Conservation (phyloP, 53 echinoderm and acorn worm species). For the Luidia sarsii region DNA sequence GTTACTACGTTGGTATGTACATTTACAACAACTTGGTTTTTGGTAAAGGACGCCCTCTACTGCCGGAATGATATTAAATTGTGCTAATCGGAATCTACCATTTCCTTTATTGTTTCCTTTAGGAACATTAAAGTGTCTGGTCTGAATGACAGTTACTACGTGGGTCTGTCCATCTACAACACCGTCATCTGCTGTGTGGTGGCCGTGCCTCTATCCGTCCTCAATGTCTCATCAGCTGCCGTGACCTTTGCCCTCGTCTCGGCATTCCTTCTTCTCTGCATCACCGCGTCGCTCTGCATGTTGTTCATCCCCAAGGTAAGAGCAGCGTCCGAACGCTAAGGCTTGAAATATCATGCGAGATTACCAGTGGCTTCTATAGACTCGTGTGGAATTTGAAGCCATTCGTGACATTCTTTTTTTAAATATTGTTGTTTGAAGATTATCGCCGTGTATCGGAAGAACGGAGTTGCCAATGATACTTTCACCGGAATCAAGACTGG, state of each 20-base stretch:
- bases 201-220: slow-evolving; percentile 67
- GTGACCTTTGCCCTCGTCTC: slow-evolving; percentile 73
- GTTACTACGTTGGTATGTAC: no score
- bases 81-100: no score
- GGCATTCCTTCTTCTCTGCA: slow-evolving; percentile 72
- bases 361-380: no score
- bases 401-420: no score
- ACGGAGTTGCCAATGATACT: slow-evolving; percentile 11
- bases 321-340: no score
- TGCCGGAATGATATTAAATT: no score
- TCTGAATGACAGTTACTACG: slow-evolving; percentile 80
- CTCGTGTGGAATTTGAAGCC: no score
- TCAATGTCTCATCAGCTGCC: slow-evolving; percentile 55
- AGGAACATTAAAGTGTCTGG: slow-evolving; percentile 66
- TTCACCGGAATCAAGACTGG: slow-evolving; percentile 23
- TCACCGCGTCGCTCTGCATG: slow-evolving; percentile 72
- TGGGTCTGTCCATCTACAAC: slow-evolving; percentile 83
- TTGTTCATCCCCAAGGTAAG: slow-evolving; percentile 83
- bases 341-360: no score
- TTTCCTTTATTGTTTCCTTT: no score
- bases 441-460: slow-evolving; percentile 30
- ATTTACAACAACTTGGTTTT: no score
- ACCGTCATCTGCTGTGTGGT: slow-evolving; percentile 75
- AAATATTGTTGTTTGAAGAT: neutral
- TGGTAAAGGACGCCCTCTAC: no score